Base-by-base conservation (phyloP, 1,140 invertebrate genomes). In the Helicoverpa armigera region DNA sequence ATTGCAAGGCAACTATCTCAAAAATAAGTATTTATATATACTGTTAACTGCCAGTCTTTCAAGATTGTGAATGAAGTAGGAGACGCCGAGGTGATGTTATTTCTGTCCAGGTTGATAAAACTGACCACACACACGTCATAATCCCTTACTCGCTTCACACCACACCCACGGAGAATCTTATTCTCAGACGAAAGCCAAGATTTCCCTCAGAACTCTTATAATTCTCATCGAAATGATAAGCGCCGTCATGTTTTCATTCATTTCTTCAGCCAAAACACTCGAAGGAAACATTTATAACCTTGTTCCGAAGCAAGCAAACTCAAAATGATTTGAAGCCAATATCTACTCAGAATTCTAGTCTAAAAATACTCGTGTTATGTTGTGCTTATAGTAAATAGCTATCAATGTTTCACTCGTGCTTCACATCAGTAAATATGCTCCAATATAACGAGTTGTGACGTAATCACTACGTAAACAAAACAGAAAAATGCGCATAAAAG, bases 301-400 rank as follows among this genome's bases (percentile, higher is more conserved):
- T 67, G 63, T 67, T 67, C 63, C 63, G 14, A 67, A 67, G n/a
- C n/a, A 67, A 48, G 50, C 43, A 60, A 56, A 74, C 72, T 74
- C 72, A 53, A 74, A 60, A 74, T 74, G 31, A 74, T 74, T 74
- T 74, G 72, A 74, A 74, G 72, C 54, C 31, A 74, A 74, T 74
- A 74, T 60, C 16, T n/a, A 74, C 35, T 74, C 53, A 50, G 65
- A 58, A 74, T 60, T 48, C 72, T 43, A 16, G 70, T 74, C 70
- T 74, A 74, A 74, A 75, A 54, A 75, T 75, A 75, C 35, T 50
- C 56, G 35, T 16, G 35, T 75, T 61, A 48, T 75, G 61, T 43
- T 61, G 56, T 58, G 43, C 56, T 76, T 50, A 76, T 63, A 63
- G 73, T 76, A 76, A 76, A 76, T 76, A 51, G 16, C 56, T 51